A percentile compares a stretch with the other conserved stretches of the same genome.
Conservation (phyloP, 2,113 vertebrate genomes). For the Colossoma macropomum region DNA sequence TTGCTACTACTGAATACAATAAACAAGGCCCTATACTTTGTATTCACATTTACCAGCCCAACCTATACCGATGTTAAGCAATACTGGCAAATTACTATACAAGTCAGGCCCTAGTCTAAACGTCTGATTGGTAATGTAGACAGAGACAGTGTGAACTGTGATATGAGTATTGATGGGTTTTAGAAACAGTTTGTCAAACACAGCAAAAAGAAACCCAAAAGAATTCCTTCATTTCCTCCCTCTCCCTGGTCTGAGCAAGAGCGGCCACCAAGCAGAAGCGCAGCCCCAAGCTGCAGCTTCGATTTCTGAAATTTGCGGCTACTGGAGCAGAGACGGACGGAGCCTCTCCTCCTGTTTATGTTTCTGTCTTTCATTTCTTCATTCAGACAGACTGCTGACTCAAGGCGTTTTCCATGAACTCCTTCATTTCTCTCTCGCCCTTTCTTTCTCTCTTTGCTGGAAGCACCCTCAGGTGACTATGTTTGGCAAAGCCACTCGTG, state of each 20-base stretch:
- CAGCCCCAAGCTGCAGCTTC: background rate
- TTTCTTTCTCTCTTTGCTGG: no score
- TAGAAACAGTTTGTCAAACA: background rate
- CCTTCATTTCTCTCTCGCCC: background rate
- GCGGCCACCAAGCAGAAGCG: no score
- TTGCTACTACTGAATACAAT: no score
- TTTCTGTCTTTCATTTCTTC: background rate
- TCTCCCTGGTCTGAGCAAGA: background rate
- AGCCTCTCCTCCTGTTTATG: background rate
- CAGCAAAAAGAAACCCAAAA: background rate
- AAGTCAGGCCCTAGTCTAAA: no score
- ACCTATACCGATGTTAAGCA: no score
- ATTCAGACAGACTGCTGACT: background rate
- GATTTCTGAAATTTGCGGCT: background rate
- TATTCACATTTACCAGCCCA: no score
- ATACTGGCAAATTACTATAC: no score
- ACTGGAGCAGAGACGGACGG: background rate
- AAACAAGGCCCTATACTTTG: no score
- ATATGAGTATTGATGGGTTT: no score
- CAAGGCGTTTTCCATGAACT: background rate
- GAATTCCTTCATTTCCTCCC: background rate
- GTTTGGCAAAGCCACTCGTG: no score
- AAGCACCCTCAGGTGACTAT: background rate
- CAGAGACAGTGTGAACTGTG: no score
- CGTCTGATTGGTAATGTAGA: no score